Percentiles rank a stretch among this genome's conserved stretches.
These are phyloP conservation scores for Argyresthia goedartella DNA, from an alignment of 2,888 invertebrate genomes.

Conservation along the genomic window DNA sequence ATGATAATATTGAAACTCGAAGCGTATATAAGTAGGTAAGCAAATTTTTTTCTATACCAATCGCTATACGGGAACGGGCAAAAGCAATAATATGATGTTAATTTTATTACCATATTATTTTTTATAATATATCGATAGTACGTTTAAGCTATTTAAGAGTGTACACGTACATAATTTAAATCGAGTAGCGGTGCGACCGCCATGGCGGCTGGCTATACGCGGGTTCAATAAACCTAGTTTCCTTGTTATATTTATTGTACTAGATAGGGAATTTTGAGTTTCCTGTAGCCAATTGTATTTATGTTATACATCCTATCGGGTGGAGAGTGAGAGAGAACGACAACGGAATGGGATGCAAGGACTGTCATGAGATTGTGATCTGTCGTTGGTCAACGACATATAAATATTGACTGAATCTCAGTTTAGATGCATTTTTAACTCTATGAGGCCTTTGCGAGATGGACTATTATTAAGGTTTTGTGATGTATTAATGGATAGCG, in stretches of 20 bases:
- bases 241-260: slow-evolving; percentile 67
- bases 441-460: slow-evolving; percentile 71
- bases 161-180: slow-evolving; percentile 23
- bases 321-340: slow-evolving; percentile 43
- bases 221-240: slow-evolving; percentile 34
- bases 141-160: slow-evolving; percentile 55
- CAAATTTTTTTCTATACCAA: slow-evolving; percentile 68
- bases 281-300: slow-evolving; percentile 70
- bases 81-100: slow-evolving; percentile 72
- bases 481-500: slow-evolving; percentile 72
- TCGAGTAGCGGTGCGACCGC: slow-evolving; percentile 67
- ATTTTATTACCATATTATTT: slow-evolving; percentile 72
- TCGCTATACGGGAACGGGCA: slow-evolving; percentile 72
- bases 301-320: slow-evolving; percentile 62
- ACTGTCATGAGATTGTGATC: slow-evolving; percentile 71
- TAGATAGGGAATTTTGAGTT: slow-evolving; percentile 69
- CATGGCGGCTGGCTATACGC: slow-evolving; percentile 58
- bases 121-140: slow-evolving; percentile 65
- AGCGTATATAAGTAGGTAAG: slow-evolving; percentile 58
- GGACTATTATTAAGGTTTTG: slow-evolving; percentile 70
- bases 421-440: slow-evolving; percentile 72
- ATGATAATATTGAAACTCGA: slow-evolving; percentile 35
- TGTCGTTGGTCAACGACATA: slow-evolving; percentile 71
- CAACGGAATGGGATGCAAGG: slow-evolving; percentile 57
- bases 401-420: slow-evolving; percentile 73